phyloP scores from a whole-genome alignment of 2,888 invertebrate genomes.

The Ypsolopha scabrella region DNA sequence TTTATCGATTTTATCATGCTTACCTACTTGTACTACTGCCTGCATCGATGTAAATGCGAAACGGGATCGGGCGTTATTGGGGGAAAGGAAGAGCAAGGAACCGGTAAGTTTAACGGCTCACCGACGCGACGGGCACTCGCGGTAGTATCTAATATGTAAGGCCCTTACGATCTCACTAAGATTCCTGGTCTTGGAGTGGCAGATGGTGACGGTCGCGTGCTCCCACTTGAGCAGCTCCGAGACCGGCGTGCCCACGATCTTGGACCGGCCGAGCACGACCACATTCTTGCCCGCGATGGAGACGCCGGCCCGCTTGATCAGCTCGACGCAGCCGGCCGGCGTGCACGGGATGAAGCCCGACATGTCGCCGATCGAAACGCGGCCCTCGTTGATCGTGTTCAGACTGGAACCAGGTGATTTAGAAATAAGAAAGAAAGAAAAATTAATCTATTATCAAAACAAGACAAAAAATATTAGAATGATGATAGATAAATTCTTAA shows the following conservation, averaged over 20 bases:
- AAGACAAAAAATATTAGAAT: too few relatives aligned
- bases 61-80: too few relatives aligned
- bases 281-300: constrained; percentile 85
- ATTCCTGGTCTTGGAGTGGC: constrained; percentile 94
- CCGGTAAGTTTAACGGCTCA: background rate
- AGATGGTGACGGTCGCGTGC: constrained; percentile 96
- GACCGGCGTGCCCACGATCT: constrained; percentile 97
- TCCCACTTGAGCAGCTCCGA: constrained; percentile 96
- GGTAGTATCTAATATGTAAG: too few relatives aligned
- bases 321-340: constrained; percentile 93
- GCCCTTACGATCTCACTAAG: constrained; percentile 76
- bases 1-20: too few relatives aligned
- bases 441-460: too few relatives aligned
- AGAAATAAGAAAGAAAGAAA: too few relatives aligned
- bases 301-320: constrained; percentile 85
- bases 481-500: too few relatives aligned
- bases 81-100: too few relatives aligned
- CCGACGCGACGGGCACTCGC: too few relatives aligned
- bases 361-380: constrained; percentile 90
- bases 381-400: constrained; percentile 94
- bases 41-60: too few relatives aligned
- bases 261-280: constrained; percentile 96
- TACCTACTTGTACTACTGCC: too few relatives aligned
- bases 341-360: constrained; percentile 96
- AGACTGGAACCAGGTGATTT: constrained; percentile 61